A percentile compares a stretch with the other conserved stretches of the same genome.
phyloP scores from a whole-genome alignment of 2,888 invertebrate genomes.

The Tinea semifulvella region DNA sequence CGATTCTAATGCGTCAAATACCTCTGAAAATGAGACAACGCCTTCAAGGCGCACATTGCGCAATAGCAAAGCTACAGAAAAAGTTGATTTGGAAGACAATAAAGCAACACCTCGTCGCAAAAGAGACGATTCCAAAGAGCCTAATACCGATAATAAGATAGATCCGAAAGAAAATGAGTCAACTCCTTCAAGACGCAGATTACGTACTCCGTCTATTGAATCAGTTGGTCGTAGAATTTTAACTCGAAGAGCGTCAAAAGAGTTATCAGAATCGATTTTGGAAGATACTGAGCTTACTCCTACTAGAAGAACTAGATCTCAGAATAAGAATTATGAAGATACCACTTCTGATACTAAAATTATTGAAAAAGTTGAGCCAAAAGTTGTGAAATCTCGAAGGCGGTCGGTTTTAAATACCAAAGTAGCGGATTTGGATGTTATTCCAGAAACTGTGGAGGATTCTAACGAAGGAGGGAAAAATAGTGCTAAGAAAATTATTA shows the following conservation, averaged over 20 bases:
- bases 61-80: too few relatives aligned
- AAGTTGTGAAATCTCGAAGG: background rate
- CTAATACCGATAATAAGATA: background rate
- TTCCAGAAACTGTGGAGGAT: background rate
- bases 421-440: background rate
- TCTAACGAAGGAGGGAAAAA: background rate
- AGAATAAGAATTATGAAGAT: slow-evolving; percentile 40
- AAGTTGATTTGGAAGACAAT: too few relatives aligned
- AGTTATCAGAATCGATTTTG: slow-evolving; percentile 32
- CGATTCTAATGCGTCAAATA: background rate
- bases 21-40: background rate
- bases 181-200: slow-evolving; percentile 12
- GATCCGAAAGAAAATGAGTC: background rate
- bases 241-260: slow-evolving; percentile 47
- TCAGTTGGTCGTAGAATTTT: slow-evolving; percentile 32
- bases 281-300: slow-evolving; percentile 39
- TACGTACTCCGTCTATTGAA: slow-evolving; percentile 4
- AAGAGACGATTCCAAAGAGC: background rate
- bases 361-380: background rate
- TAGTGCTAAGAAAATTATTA: background rate
- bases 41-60: slow-evolving; percentile 12
- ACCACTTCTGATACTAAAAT: background rate
- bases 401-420: background rate
- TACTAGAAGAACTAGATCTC: slow-evolving; percentile 32
- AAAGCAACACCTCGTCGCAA: background rate